Percentiles rank a stretch among this genome's conserved stretches.
phyloP scores from a whole-genome alignment of 2,888 invertebrate genomes.

The Strigamia transsilvanica region DNA sequence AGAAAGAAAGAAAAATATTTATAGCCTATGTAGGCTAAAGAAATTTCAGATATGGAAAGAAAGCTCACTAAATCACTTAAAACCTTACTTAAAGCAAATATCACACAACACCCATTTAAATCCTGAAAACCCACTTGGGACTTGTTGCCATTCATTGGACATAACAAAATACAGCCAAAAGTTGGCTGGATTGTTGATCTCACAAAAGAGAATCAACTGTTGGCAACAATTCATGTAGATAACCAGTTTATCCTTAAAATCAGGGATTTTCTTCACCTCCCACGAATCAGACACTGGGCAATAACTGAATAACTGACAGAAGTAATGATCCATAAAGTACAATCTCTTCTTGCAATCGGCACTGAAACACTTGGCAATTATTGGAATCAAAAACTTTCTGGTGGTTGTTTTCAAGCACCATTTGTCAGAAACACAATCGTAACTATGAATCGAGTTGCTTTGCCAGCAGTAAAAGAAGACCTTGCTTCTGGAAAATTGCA shows the following conservation, averaged over 20 bases:
- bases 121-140: background rate
- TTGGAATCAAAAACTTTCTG: slow-evolving; percentile 18
- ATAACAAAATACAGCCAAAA: slow-evolving; percentile 24
- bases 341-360: slow-evolving; percentile 34
- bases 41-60: background rate
- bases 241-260: slow-evolving; percentile 39
- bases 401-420: slow-evolving; percentile 31
- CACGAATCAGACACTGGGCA: slow-evolving; percentile 40
- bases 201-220: slow-evolving; percentile 25
- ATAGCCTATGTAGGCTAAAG: background rate
- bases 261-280: slow-evolving; percentile 46
- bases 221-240: slow-evolving; percentile 40
- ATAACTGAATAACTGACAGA: slow-evolving; percentile 32
- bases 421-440: slow-evolving; percentile 18
- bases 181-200: slow-evolving; percentile 5
- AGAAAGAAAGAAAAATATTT: no score
- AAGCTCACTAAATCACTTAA: background rate
- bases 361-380: slow-evolving; percentile 36
- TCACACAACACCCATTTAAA: slow-evolving; percentile 41
- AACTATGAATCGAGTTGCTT: slow-evolving; percentile 36
- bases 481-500: slow-evolving; percentile 17
- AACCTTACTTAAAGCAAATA: slow-evolving; percentile 32
- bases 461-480: slow-evolving; percentile 41
- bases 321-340: slow-evolving; percentile 28
- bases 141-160: slow-evolving; percentile 39